Percentiles rank a stretch among this genome's conserved stretches.
Evolutionary conservation across 2,888 invertebrate genomes (phyloP).

Genomic region (Ellobium chinense): DNA sequence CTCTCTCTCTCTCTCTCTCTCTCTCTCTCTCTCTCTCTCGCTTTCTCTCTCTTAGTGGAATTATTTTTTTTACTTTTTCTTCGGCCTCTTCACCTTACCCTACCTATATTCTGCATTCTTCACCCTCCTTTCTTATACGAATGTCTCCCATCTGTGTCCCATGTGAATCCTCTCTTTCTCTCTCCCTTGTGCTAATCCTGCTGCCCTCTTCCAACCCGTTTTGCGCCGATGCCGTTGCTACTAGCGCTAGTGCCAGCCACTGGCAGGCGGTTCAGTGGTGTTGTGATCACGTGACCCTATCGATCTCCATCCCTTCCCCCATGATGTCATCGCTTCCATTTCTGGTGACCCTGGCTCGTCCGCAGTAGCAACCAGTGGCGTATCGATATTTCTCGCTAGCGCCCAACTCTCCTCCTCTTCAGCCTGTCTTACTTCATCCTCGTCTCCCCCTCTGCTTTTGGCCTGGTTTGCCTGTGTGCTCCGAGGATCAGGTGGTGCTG

Average conservation of each 20-base stretch:
- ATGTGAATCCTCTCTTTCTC: not conserved
- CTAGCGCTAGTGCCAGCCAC: too few species aligned
- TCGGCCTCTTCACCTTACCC: not conserved
- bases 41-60: not conserved
- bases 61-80: not conserved
- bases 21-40: not conserved
- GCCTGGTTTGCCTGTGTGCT: not conserved
- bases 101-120: not conserved
- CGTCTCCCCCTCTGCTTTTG: not conserved
- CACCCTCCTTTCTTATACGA: not conserved
- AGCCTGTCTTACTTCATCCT: too few species aligned
- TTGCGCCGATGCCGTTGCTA: too few species aligned
- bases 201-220: too few species aligned
- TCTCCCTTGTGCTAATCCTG: not conserved
- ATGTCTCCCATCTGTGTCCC: not conserved
- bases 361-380: constrained; percentile 8
- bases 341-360: constrained; percentile 13
- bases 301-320: constrained; percentile 6
- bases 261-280: too few species aligned
- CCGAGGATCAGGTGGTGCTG: too few species aligned
- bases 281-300: constrained; percentile 25
- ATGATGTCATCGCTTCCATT: constrained; percentile 30
- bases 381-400: constrained; percentile 16
- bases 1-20: not conserved
- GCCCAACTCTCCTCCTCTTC: not conserved